Evolutionary conservation across 2,113 vertebrate species (phyloP).

Genomic region (Athene cunicularia): DNA sequence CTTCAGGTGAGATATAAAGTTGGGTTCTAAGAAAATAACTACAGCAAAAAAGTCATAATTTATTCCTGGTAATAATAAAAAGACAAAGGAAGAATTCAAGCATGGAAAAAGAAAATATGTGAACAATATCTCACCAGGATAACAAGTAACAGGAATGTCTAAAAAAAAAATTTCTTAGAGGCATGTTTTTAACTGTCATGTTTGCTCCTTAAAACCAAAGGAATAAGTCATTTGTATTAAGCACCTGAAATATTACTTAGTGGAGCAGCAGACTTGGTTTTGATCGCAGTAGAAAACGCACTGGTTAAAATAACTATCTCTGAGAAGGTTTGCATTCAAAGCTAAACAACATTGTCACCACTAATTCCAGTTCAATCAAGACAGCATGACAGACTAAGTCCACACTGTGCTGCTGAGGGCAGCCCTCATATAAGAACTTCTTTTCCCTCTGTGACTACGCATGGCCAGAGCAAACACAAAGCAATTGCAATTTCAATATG

Average conservation of each 20-base stretch:
- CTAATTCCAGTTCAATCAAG: neutral
- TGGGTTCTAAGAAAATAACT: neutral
- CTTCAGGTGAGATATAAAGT: neutral
- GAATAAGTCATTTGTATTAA: neutral
- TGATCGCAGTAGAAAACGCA: neutral
- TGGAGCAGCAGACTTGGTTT: neutral
- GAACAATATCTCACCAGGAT: neutral
- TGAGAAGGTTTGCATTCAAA: neutral
- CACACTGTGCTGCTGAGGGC: neutral
- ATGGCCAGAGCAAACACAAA: neutral
- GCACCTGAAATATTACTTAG: neutral
- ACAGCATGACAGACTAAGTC: neutral
- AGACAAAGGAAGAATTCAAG: neutral
- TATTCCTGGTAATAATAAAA: neutral
- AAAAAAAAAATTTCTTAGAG: neutral
- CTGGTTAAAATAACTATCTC: neutral
- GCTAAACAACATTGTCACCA: neutral
- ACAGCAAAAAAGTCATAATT: neutral
- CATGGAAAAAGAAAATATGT: neutral
- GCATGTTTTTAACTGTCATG: neutral
- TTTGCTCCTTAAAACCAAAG: constrained; percentile 10
- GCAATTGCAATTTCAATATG: neutral
- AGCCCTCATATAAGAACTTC: neutral
- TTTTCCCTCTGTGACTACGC: rapidly evolving
- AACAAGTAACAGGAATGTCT: neutral